phyloP scores from a whole-genome alignment of 2,113 vertebrate genomes.

The Mellivora capensis region DNA sequence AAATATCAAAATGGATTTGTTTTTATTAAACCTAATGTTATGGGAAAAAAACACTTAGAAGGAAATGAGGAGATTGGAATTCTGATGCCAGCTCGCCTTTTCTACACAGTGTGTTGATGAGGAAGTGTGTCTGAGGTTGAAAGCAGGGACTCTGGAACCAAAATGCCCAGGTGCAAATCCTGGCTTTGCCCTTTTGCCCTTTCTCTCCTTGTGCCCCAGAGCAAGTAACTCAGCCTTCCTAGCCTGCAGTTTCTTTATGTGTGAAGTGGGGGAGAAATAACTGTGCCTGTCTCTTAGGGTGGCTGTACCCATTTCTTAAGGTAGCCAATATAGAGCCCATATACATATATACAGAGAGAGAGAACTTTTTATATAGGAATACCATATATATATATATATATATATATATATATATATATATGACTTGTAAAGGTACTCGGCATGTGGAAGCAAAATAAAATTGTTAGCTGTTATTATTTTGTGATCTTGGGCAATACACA shows the following conservation, averaged over 20 bases:
- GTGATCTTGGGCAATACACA: neutral
- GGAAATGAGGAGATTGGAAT: neutral
- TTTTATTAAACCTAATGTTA: neutral
- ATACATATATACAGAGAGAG: too few species aligned
- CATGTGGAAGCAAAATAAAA: neutral
- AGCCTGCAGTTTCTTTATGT: neutral
- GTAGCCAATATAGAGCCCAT: neutral
- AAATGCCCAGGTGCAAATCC: neutral
- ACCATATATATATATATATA: neutral
- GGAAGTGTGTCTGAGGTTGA: neutral
- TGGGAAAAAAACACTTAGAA: neutral
- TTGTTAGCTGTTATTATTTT: neutral
- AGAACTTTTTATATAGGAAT: neutral
- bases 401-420: neutral
- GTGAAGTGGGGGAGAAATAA: neutral
- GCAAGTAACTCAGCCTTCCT: neutral
- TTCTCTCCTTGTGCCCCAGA: neutral
- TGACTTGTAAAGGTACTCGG: neutral
- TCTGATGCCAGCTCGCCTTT: neutral
- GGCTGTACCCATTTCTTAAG: neutral
- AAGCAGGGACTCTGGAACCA: neutral
- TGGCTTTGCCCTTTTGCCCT: neutral
- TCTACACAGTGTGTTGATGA: neutral
- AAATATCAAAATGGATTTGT: neutral
- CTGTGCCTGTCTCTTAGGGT: neutral